Conservation (phyloP, 2,113 vertebrate species). For the Rhynchomys soricoides region DNA sequence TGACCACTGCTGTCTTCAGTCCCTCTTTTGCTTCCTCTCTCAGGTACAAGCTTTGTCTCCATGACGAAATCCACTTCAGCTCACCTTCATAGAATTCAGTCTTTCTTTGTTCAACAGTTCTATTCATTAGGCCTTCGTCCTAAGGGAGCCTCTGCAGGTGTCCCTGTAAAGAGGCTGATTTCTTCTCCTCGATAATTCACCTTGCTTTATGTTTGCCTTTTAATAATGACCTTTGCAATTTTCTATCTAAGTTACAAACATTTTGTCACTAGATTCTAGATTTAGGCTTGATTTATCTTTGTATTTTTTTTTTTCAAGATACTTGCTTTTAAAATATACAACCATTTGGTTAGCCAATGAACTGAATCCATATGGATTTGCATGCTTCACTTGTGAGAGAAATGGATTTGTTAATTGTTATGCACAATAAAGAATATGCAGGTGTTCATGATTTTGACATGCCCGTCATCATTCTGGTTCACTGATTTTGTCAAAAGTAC, state of each 20-base stretch:
- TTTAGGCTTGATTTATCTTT: background rate
- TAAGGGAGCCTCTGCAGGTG: background rate
- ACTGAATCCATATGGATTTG: background rate
- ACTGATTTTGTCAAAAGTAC: slow-evolving; percentile 27
- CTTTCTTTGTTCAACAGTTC: background rate
- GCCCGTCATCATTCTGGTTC: background rate
- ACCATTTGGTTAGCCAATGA: background rate
- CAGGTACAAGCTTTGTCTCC: background rate
- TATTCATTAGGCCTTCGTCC: background rate
- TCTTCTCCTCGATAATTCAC: background rate
- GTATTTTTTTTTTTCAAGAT: background rate
- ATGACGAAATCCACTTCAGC: background rate
- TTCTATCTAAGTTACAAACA: background rate
- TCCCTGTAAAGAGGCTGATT: background rate
- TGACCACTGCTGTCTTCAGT: background rate
- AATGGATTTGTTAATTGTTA: background rate
- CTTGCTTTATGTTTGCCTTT: background rate
- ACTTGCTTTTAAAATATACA: background rate
- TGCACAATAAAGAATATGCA: background rate
- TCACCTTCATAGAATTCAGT: background rate
- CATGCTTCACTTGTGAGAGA: background rate
- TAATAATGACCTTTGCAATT: background rate
- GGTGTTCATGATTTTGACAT: background rate
- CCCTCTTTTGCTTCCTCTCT: background rate
- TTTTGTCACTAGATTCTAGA: background rate